Percentiles rank a stretch among this genome's conserved stretches.
phyloP scores from a whole-genome alignment of 2,888 invertebrate genomes.

The Archips xylosteana region DNA sequence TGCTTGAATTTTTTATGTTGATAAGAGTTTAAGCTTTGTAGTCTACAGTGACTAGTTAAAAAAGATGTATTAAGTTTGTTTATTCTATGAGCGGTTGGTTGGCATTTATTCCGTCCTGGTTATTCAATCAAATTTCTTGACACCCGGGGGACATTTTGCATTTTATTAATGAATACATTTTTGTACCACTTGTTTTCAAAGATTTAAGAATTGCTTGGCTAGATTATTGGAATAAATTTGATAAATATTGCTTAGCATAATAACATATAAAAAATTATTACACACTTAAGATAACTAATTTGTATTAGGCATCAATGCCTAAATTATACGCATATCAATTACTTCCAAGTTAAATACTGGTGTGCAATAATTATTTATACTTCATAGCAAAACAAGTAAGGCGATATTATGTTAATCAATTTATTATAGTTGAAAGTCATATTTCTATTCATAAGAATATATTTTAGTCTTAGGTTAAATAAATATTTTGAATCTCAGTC shows the following conservation, averaged over 20 bases:
- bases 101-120: slow-evolving; percentile 59
- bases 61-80: slow-evolving; percentile 17
- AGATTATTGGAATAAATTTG: slow-evolving; percentile 10
- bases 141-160: slow-evolving; percentile 46
- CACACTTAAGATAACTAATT: slow-evolving; percentile 14
- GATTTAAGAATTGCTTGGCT: background rate
- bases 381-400: slow-evolving; percentile 10
- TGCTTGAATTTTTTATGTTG: slow-evolving; percentile 12
- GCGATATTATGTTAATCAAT: slow-evolving; percentile 31
- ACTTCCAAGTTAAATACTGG: slow-evolving; percentile 3
- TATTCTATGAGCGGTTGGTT: slow-evolving; percentile 40
- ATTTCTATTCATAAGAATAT: slow-evolving; percentile 38
- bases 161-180: slow-evolving; percentile 4
- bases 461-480: slow-evolving; percentile 39
- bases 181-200: background rate
- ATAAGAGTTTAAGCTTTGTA: slow-evolving; percentile 35
- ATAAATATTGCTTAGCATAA: slow-evolving; percentile 8
- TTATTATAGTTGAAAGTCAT: slow-evolving; percentile 22
- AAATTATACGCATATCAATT: slow-evolving; percentile 26
- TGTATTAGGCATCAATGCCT: slow-evolving; percentile 1
- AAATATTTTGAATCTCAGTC: slow-evolving; percentile 54
- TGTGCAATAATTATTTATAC: slow-evolving; percentile 32
- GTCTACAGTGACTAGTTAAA: slow-evolving; percentile 43
- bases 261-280: slow-evolving; percentile 23
- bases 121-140: slow-evolving; percentile 46